Conservation (phyloP, 1,140 invertebrate species). For the Drosophila prosaltans region DNA sequence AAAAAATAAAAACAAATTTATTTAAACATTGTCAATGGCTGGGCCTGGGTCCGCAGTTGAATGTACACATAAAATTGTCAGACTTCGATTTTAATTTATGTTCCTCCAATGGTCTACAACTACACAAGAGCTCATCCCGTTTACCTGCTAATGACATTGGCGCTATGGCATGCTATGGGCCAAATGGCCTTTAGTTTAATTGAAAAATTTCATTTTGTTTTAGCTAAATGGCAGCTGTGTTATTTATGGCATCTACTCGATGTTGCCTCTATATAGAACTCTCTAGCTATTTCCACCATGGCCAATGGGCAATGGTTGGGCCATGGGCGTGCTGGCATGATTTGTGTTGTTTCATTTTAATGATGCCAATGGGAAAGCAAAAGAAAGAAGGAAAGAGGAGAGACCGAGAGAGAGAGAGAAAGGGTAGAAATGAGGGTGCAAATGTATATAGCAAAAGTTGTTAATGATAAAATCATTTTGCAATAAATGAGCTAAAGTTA, state of each 20-base stretch:
- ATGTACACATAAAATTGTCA: slow-evolving; percentile 53
- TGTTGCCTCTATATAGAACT: slow-evolving; percentile 25
- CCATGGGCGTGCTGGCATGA: slow-evolving; percentile 16
- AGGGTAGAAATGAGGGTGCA: background rate
- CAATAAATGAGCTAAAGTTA: slow-evolving; percentile 16
- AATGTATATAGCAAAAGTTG: background rate
- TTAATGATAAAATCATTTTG: slow-evolving; percentile 14
- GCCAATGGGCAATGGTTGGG: background rate
- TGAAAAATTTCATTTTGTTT: slow-evolving; percentile 76
- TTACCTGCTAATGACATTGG: slow-evolving; percentile 71
- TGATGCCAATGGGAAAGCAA: slow-evolving; percentile 19
- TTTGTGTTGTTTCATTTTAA: slow-evolving; percentile 43
- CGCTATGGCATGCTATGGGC: slow-evolving; percentile 59
- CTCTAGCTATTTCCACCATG: background rate
- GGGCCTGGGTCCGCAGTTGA: too few relatives aligned
- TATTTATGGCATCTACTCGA: slow-evolving; percentile 59
- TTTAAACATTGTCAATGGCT: slow-evolving; percentile 34
- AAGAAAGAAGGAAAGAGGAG: background rate
- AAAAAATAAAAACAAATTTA: slow-evolving; percentile 1
- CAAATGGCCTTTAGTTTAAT: slow-evolving; percentile 72
- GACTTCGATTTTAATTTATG: slow-evolving; percentile 74
- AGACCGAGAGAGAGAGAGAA: too few relatives aligned
- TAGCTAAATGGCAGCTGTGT: slow-evolving; percentile 65
- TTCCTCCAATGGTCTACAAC: slow-evolving; percentile 21
- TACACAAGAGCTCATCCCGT: slow-evolving; percentile 1